These are phyloP conservation scores for Gryllus longicercus DNA, from an alignment of 2,888 invertebrate species.

Conservation along the genomic window DNA sequence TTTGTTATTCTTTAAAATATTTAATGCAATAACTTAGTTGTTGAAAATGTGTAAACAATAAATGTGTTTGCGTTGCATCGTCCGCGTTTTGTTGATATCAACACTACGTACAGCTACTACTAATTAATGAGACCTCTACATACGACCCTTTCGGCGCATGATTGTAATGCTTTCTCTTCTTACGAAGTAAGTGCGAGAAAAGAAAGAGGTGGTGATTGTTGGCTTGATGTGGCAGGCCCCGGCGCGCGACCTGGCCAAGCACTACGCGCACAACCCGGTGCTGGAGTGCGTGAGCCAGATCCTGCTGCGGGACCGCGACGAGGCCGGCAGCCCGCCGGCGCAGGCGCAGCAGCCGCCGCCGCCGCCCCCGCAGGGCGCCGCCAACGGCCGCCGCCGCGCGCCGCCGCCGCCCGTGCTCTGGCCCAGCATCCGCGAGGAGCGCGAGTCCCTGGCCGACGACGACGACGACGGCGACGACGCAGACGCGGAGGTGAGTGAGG, in stretches of 20 bases:
- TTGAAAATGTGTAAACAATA: no score
- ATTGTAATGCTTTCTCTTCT: no score
- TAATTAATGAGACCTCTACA: no score
- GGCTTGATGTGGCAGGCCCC: background rate
- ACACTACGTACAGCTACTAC: no score
- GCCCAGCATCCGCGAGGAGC: conserved; percentile 38
- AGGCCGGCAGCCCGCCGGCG: conserved; percentile 40
- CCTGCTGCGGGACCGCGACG: conserved; percentile 61
- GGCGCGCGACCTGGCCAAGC: conserved; percentile 37
- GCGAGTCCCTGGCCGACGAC: conserved; percentile 22
- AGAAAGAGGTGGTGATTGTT: no score
- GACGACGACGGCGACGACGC: conserved; percentile 41
- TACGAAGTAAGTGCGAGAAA: no score
- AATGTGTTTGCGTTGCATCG: no score
- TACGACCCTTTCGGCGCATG: no score
- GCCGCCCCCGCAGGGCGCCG: conserved; percentile 45
- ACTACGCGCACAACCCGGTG: conserved; percentile 75
- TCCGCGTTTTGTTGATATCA: no score
- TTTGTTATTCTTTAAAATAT: no score
- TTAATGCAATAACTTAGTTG: no score
- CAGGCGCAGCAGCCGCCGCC: conserved; percentile 43
- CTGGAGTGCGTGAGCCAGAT: conserved; percentile 84
- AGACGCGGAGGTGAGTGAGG: conserved; percentile 41
- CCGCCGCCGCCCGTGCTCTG: conserved; percentile 3
- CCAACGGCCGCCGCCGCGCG: conserved; percentile 46